Evolutionary conservation across 1,140 invertebrate genomes (phyloP), one percentile per base, ranked within the genome.

Genomic region (Hyposmocoma kahamanoa): DNA sequence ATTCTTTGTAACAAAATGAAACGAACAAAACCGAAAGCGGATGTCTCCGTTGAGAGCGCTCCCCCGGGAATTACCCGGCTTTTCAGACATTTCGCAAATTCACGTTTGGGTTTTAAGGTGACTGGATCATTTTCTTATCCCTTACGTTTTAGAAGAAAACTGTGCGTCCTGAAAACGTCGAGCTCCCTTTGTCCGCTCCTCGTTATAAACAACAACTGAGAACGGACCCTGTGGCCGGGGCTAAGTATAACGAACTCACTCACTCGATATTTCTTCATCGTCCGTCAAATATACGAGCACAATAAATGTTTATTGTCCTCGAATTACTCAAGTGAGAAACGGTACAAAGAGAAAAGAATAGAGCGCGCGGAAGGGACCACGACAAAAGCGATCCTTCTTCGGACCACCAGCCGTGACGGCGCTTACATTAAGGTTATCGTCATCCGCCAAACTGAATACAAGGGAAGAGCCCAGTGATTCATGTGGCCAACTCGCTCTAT

Each of bases 391-490:
- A 82, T 84, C 80, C 75, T 80, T 84, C 76, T 82, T 70, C 68
- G 74, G 75, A 79, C 77, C 77, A 72, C 68, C 77, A 78, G 71
- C 78, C 78, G 76, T 84, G 81, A 74, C 76, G 70, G 47, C 74
- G 80, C 80, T 80, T 84, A 84, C 80, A 84, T 84, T 84, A 84
- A 75, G 76, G 80, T 80, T 84, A 84, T 84, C 80, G 71, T 71
- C 70, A 77, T 71, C 70, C 71, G 68, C 78, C 80, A 78, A 84
- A 81, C 77, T 64, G 73, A 84, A 80, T 68, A 82, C 78, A 82
- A 84, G 64, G 54, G 56, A 70, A 73, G 73, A 72, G 65, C 67
- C 64, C 59, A 66, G 64, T 82, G 76, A 82, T 82, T 84, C 80
- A 79, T 72, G 67, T 62, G 59, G 72, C 74, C 62, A 58, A 67